phyloP scores from a whole-genome alignment of 2,797 vertebrate genomes.

The Hyperoplus immaculatus region DNA sequence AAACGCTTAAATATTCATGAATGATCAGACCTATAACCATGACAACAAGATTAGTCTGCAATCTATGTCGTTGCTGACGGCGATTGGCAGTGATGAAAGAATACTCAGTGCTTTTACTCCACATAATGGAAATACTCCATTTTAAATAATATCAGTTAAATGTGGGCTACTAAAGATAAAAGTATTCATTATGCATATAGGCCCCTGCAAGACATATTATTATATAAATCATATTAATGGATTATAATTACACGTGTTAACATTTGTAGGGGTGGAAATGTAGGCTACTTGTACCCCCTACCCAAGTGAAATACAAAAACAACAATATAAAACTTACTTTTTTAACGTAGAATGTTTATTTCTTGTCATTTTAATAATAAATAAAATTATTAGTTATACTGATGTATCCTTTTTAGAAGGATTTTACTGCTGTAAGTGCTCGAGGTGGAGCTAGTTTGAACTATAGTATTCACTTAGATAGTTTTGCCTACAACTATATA shows the following conservation, averaged over 20 bases:
- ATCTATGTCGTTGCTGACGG: background rate
- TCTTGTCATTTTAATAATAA: background rate
- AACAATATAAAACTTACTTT: no score
- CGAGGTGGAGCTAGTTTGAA: background rate
- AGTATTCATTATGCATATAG: background rate
- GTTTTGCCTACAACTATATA: background rate
- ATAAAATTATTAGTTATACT: background rate
- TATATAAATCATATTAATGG: background rate
- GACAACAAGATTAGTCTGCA: constrained; percentile 12
- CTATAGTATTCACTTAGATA: background rate
- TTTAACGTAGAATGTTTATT: no score
- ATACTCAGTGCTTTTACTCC: background rate
- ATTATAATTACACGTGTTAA: background rate
- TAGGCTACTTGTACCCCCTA: no score
- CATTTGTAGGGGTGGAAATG: background rate
- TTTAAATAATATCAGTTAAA: background rate
- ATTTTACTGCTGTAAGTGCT: background rate
- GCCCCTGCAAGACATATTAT: background rate
- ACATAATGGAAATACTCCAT: background rate
- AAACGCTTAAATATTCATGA: constrained; percentile 13
- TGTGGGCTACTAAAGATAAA: background rate
- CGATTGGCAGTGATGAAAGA: background rate
- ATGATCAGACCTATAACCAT: constrained; percentile 10
- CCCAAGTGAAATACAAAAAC: no score
- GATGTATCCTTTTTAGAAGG: background rate